phyloP scores from a whole-genome alignment of 2,797 vertebrate species.

The Etheostoma nigrum region DNA sequence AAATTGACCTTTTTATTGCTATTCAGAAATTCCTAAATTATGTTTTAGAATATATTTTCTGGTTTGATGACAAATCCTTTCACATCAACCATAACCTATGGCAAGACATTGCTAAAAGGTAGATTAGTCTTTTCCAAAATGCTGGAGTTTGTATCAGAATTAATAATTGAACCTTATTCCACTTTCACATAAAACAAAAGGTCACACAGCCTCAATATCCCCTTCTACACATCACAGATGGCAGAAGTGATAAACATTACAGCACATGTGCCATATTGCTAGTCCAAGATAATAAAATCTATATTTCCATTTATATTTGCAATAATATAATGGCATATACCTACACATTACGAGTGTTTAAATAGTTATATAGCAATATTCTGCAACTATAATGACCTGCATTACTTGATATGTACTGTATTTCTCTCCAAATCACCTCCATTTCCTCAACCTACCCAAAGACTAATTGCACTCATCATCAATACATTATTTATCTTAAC shows the following conservation, averaged over 20 bases:
- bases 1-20: neutral
- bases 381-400: conserved; percentile 7
- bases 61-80: neutral
- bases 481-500: neutral
- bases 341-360: neutral
- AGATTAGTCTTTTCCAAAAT: conserved; percentile 6
- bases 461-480: conserved; percentile 9
- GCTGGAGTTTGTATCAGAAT: neutral
- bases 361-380: neutral
- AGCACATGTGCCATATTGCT: neutral
- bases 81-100: neutral
- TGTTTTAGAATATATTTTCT: neutral
- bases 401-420: neutral
- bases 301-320: conserved; percentile 11
- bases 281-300: conserved; percentile 1
- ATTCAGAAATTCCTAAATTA: neutral
- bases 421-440: conserved; percentile 10
- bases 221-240: neutral
- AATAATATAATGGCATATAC: neutral
- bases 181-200: conserved; percentile 12
- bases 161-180: neutral
- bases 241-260: neutral
- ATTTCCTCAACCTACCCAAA: conserved; percentile 10
- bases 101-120: neutral
- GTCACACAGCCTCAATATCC: conserved; percentile 15